Base-by-base conservation (phyloP, 2,797 vertebrate genomes). In the Artibeus jamaicensis region DNA sequence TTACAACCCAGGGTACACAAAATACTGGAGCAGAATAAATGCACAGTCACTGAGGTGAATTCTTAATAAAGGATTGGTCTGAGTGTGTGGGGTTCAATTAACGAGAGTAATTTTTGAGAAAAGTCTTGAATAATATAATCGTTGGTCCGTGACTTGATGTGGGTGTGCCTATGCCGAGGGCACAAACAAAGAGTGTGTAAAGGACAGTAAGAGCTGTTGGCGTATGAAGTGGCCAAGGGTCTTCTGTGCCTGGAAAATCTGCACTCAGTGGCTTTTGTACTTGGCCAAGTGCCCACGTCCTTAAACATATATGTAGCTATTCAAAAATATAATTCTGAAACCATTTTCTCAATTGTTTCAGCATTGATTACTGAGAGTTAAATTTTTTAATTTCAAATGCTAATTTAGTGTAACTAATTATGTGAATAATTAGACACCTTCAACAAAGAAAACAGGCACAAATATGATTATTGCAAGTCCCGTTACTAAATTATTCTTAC, bases 341-440 rank as follows among this genome's bases (percentile, higher is more conserved):
- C 14, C n/a, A 62, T 59, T 29, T 81, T 44, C 57, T 82, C 16
- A 59, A 32, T 65, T 42, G 1, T 46, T 77, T 96, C 79, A 93
- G 68, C 46, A 87, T 18, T 39, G 44, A 85, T 92, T 96, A 83
- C 11, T 57, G 67, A 86, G 74, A 93, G 84, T 77, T 70, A 91
- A 87, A 74, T 77, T 85, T 5, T 42, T 90, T 81, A 85, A 90
- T 96, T 95, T 92, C 46, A 92, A n/a, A 88, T 62, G 42, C 67
- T 86, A 78, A 93, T 91, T 91, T 95, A 91, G 32, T 88, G 29
- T 95, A 19, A 65, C 46, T 68, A 29, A 71, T 84, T 55, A 65
- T 89, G 50, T 78, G 79, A 76, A 55, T 44, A 9, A 44, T 44
- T 44, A 78, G 44, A 84, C 18, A 76, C 29, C 73, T 70, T 87